phyloP scores from a whole-genome alignment of 1,140 invertebrate genomes.

The Physella acuta region DNA sequence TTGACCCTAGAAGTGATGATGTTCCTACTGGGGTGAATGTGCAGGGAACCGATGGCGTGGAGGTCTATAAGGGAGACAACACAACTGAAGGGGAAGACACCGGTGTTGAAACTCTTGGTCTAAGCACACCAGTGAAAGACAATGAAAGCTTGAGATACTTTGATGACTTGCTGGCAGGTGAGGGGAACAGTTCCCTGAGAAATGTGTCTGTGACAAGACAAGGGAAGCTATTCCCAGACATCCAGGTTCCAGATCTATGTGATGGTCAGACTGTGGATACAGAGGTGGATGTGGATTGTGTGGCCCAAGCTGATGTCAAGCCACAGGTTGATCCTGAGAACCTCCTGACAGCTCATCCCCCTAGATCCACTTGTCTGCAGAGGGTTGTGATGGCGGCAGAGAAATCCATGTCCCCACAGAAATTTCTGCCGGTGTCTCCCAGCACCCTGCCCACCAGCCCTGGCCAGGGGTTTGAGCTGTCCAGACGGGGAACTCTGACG shows the following conservation, averaged over 20 bases:
- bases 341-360: too few relatives aligned
- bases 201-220: background rate
- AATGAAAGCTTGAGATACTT: background rate
- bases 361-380: too few relatives aligned
- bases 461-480: slow-evolving; percentile 14
- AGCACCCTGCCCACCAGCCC: slow-evolving; percentile 29
- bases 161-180: background rate
- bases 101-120: background rate
- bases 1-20: too few relatives aligned
- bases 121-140: slow-evolving; percentile 10
- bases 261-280: too few relatives aligned
- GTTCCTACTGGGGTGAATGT: too few relatives aligned
- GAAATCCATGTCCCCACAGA: background rate
- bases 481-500: slow-evolving; percentile 38
- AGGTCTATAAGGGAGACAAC: background rate
- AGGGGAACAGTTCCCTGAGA: background rate
- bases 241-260: background rate
- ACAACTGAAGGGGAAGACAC: background rate
- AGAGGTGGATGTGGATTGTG: too few relatives aligned
- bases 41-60: background rate
- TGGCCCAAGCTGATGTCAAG: too few relatives aligned
- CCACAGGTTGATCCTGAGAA: too few relatives aligned
- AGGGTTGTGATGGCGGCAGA: background rate
- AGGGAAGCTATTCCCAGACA: slow-evolving; percentile 10
- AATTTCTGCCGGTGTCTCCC: slow-evolving; percentile 33